Base-by-base conservation (phyloP, 2,113 vertebrate genomes). In the Mirza zaza region DNA sequence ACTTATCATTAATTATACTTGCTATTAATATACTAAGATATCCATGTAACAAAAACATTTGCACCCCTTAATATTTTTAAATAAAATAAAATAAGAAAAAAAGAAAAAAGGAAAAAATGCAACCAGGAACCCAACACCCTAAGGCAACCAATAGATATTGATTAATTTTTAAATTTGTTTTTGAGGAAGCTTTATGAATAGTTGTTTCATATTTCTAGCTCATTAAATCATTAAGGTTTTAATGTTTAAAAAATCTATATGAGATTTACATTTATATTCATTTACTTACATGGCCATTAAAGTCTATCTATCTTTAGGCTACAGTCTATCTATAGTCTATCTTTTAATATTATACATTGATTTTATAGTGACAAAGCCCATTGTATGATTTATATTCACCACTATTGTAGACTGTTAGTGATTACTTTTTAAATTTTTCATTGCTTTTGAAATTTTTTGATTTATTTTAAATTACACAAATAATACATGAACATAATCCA, bases 131-230 rank as follows among this genome's bases (percentile, higher is more conserved):
- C 17, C 15, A 91, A 20, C 42, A 94, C 45, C 29, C 2, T 25
- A 27, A 93, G 36, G 14, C 36, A 91, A 76, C 55, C 21, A 81
- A 25, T 63, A 76, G 25, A n/a, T 81, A 88, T n/a, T 61, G n/a
- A 36, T 85, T 96, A 87, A 71, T 87, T 93, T 93, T 92, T 42
- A 68, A 79, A 50, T 50, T 90, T 86, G 25, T 77, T 84, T 93
- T 88, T 45, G 23, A 61, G 9, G 23, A 61, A 61, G 59, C 7
- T 80, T 91, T 70, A 61, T 84, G 21, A 93, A 87, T n/a, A 84
- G n/a, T 70, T 93, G 81, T 63, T 61, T 87, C 36, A 81, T 85
- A 6, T 89, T 85, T 91, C 21, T 91, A 91, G 52, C 17, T 76
- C 15, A 75, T 68, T 95, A 93, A 75, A 57, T 2, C n/a, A 67